Percentiles rank a stretch among this genome's conserved stretches.
Evolutionary conservation across 2,888 invertebrate genomes (phyloP).

Genomic region (Brenthis daphne): DNA sequence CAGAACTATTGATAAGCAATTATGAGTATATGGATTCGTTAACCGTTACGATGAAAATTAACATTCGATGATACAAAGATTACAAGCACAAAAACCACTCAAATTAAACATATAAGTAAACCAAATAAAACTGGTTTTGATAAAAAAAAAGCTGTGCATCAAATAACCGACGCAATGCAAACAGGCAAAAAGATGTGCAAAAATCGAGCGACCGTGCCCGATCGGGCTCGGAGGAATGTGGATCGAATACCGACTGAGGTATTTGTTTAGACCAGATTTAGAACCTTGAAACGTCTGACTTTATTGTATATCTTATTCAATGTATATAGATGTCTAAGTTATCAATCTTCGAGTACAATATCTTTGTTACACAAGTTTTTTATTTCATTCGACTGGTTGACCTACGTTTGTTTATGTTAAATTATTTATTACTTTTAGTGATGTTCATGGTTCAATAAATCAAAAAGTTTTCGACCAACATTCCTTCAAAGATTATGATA

Average conservation of each 20-base stretch:
- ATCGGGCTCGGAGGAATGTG: conserved; percentile 66
- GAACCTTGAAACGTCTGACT: conserved; percentile 40
- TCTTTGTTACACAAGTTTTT: background rate
- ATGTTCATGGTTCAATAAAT: background rate
- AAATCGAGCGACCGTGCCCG: conserved; percentile 61
- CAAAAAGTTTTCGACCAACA: conserved; percentile 55
- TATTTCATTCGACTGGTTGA: background rate
- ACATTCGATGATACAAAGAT: conserved; percentile 37
- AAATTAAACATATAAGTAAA: conserved; percentile 54
- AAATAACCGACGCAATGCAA: conserved; percentile 59
- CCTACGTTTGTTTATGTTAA: background rate
- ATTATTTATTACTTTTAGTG: background rate
- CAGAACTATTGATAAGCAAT: conserved; percentile 39
- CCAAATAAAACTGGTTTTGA: conserved; percentile 52
- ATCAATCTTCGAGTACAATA: background rate
- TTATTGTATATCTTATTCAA: conserved; percentile 24
- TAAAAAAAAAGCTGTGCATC: conserved; percentile 62
- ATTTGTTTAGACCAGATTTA: conserved; percentile 45
- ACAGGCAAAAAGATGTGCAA: conserved; percentile 76
- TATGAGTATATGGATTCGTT: conserved; percentile 25
- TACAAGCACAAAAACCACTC: conserved; percentile 34
- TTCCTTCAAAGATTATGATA: conserved; percentile 51
- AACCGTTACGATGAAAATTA: conserved; percentile 39
- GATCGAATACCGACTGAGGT: conserved; percentile 59
- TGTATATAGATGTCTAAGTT: conserved; percentile 1